A percentile compares a stretch with the other conserved stretches of the same genome.
These are phyloP conservation scores for Jordanella pulchra DNA, from an alignment of 2,797 vertebrate genomes.

Conservation along the genomic window DNA sequence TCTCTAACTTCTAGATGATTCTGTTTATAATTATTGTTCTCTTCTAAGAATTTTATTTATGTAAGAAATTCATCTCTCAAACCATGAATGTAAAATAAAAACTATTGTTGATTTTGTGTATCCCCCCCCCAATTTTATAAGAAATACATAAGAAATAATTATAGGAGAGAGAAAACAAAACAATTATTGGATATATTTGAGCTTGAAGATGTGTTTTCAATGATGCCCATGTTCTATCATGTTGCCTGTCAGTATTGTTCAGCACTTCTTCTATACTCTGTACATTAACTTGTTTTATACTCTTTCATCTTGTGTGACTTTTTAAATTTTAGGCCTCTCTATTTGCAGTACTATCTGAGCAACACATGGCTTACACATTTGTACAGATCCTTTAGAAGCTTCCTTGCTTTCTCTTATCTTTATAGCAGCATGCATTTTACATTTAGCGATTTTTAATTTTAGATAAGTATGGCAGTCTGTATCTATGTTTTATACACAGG, in stretches of 20 bases:
- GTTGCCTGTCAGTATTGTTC: slow-evolving; percentile 17
- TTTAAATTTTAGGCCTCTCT: slow-evolving; percentile 38
- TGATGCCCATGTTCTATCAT: slow-evolving; percentile 25
- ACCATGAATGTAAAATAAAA: not conserved
- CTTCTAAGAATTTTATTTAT: too few relatives aligned
- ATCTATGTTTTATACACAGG: slow-evolving; percentile 21
- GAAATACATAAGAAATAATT: not conserved
- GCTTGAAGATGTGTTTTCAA: slow-evolving; percentile 12
- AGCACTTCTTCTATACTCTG: slow-evolving; percentile 11
- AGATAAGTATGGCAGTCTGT: slow-evolving; percentile 54
- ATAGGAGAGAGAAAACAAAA: too few relatives aligned
- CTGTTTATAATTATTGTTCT: too few relatives aligned
- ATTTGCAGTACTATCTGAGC: slow-evolving; percentile 57
- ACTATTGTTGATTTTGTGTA: not conserved
- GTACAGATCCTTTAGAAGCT: slow-evolving; percentile 37
- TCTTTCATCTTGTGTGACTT: slow-evolving; percentile 20
- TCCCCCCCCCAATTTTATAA: not conserved
- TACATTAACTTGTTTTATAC: not conserved
- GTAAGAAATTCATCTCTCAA: too few relatives aligned
- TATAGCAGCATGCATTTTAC: slow-evolving; percentile 41
- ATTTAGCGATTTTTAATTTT: slow-evolving; percentile 62
- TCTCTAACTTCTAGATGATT: too few relatives aligned
- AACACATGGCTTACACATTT: slow-evolving; percentile 48
- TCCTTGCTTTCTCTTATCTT: slow-evolving; percentile 47
- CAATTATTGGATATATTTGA: too few relatives aligned